Evolutionary conservation across 1,140 invertebrate species (phyloP), one percentile per base, ranked within the genome.

Genomic region (Andricus grossulariae): DNA sequence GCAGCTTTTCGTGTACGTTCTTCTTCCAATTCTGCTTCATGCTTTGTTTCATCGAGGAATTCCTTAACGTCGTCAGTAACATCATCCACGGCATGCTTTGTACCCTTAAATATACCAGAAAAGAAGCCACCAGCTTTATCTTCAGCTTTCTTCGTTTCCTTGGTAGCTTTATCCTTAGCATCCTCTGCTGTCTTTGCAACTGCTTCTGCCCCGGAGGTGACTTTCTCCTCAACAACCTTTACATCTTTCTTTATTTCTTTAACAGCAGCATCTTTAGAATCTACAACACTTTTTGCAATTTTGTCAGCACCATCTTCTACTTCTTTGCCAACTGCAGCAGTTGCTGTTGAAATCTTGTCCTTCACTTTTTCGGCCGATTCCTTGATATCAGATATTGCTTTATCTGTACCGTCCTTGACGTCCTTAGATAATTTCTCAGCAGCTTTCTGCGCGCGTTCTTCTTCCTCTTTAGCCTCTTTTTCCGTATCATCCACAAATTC

Each of bases 111-210:
- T 7, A 87, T 80, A 0, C 80, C 74, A 0, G 83, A 83, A 0
- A 87, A 55, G 8, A 86, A 85, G 2, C 83, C 78, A 5, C 81
- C 18, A 0, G 78, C 49, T 52, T 88, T 87, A 0, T 85, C 83
- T 57, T 84, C 85, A 0, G 54, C 49, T 54, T 86, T 86, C 15
- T 85, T 87, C 2, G 60, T 8, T 16, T n/a, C 19, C 6, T 25
- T 12, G 0, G 49, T 51, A 32, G 18, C 45, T 73, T 73, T 51
- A 10, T 76, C 71, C 10, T 57, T 72, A 15, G 21, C 52, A 39
- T 71, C 32, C 11, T 25, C 55, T 3, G 15, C 50, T 6, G 25
- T 8, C 3, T 71, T 49, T 18, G 15, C 11, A 8, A 32, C 25
- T 50, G 32, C 4, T 15, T 85, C 85, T 2, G 55, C n/a, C 0